These are phyloP conservation scores for Slavum lentiscoides DNA, from an alignment of 2,888 invertebrate genomes.

Conservation along the genomic window DNA sequence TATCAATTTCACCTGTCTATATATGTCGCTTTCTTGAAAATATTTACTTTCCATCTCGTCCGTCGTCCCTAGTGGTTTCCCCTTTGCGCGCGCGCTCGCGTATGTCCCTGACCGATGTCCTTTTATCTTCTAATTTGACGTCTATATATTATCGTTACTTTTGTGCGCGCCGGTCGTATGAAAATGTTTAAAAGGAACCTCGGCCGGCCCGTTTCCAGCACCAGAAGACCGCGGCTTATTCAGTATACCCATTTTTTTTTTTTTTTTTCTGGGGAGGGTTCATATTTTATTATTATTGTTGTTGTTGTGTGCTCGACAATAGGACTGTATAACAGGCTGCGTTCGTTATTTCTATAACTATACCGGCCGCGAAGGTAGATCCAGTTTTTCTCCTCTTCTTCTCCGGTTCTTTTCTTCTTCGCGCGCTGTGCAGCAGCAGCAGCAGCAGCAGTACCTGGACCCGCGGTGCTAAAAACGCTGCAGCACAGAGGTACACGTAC, in stretches of 20 bases:
- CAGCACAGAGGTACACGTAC: too few relatives aligned
- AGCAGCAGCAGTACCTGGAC: too few relatives aligned
- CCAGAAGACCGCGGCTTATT: background rate
- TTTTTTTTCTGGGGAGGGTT: conserved; percentile 21
- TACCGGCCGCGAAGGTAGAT: background rate
- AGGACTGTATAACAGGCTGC: background rate
- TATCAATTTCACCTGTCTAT: conserved; percentile 48
- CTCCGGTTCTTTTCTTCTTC: conserved; percentile 3
- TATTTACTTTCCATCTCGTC: conserved; percentile 44
- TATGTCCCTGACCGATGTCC: conserved; percentile 40
- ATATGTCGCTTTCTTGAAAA: conserved; percentile 17
- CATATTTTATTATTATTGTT: background rate
- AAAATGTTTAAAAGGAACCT: conserved; percentile 9
- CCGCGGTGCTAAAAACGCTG: conserved; percentile 35
- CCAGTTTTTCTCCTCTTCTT: background rate
- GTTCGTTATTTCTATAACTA: conserved; percentile 25
- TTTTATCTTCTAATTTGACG: conserved; percentile 50
- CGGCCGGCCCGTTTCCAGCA: conserved; percentile 6
- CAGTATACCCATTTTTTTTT: background rate
- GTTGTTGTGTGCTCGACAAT: conserved; percentile 1
- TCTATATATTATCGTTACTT: conserved; percentile 44
- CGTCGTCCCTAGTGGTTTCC: conserved; percentile 2
- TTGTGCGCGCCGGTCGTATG: background rate
- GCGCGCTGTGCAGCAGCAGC: too few relatives aligned
- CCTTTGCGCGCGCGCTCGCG: background rate